Conservation (phyloP, 2,113 vertebrate genomes). For the Colinus virginianus region DNA sequence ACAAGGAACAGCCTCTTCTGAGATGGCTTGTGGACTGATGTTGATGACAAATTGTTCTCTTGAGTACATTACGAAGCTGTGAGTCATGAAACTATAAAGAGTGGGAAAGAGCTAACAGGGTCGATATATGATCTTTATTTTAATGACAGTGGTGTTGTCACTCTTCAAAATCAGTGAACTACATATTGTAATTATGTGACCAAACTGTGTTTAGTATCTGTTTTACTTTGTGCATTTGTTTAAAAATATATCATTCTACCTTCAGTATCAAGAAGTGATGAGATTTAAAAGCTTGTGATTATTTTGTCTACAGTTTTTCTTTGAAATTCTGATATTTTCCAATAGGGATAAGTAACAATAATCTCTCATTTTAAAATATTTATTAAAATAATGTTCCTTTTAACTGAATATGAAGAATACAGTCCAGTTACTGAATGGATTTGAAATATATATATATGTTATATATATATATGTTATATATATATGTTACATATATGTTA, state of each 20-base stretch:
- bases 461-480: too few relatives aligned
- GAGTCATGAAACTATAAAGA: not conserved
- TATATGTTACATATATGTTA: too few relatives aligned
- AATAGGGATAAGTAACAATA: not conserved
- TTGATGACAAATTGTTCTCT: slow-evolving; percentile 2
- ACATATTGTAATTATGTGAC: not conserved
- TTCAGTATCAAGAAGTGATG: not conserved
- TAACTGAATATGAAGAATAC: not conserved
- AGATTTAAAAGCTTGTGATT: not conserved
- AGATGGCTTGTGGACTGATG: not conserved
- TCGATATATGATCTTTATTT: not conserved
- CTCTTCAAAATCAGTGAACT: not conserved
- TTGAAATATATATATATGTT: not conserved
- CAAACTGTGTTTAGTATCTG: not conserved
- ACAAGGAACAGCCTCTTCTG: not conserved
- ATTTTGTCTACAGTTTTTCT: not conserved
- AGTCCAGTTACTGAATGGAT: not conserved
- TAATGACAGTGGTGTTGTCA: not conserved
- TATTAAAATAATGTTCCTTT: not conserved
- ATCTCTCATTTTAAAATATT: not conserved
- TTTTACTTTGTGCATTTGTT: not conserved
- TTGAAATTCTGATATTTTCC: not conserved
- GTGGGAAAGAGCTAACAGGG: not conserved
- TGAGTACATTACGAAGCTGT: not conserved
- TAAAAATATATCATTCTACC: not conserved